These are phyloP conservation scores for Ormyrus rosae DNA, from an alignment of 2,888 invertebrate genomes.

Conservation along the genomic window DNA sequence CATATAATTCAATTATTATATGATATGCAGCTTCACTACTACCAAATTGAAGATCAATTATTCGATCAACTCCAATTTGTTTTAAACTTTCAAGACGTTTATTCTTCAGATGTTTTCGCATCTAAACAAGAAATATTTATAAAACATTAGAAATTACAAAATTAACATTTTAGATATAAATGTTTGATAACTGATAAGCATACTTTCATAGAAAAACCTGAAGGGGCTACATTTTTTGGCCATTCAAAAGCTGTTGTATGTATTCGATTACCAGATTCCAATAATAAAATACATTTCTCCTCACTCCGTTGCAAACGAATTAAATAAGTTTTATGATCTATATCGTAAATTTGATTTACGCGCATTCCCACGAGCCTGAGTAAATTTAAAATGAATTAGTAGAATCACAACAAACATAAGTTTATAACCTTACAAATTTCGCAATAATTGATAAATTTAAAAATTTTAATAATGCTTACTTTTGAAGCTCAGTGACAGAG, in stretches of 20 bases:
- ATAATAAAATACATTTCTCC: conserved; percentile 89
- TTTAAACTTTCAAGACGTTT: conserved; percentile 91
- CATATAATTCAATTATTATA: conserved; percentile 95
- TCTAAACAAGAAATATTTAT: conserved; percentile 76
- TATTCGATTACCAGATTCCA: conserved; percentile 96
- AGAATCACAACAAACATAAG: conserved; percentile 14
- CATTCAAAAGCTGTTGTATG: conserved; percentile 98
- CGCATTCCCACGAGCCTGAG: conserved; percentile 90
- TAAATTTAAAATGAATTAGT: not conserved
- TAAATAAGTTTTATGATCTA: conserved; percentile 97
- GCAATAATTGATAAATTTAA: not conserved
- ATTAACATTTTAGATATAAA: not conserved
- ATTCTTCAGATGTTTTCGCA: conserved; percentile 97
- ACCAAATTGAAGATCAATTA: conserved; percentile 97
- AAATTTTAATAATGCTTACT: conserved; percentile 72
- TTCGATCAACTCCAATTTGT: conserved; percentile 95
- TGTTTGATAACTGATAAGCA: not conserved
- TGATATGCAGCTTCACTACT: conserved; percentile 95
- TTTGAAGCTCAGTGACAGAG: conserved; percentile 90
- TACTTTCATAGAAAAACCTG: conserved; percentile 98
- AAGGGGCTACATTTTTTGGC: conserved; percentile 97
- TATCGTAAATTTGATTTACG: conserved; percentile 97
- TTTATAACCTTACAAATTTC: conserved; percentile 54
- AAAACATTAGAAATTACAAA: conserved; percentile 23
- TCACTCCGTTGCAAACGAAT: conserved; percentile 91